Evolutionary conservation across 2,888 invertebrate genomes (phyloP).

Genomic region (Patella depressa): DNA sequence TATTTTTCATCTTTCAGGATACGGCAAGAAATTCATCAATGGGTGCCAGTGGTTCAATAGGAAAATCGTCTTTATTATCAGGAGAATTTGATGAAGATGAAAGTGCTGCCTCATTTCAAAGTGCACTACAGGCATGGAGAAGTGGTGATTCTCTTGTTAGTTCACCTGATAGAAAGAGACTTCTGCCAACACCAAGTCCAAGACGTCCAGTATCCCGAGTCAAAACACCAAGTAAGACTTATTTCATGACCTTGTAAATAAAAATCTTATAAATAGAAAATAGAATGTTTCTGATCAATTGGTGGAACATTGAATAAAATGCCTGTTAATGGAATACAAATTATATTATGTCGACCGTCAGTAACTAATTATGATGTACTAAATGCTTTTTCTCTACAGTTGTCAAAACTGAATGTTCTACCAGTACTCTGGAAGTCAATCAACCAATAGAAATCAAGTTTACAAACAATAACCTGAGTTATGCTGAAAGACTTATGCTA

Average conservation of each 20-base stretch:
- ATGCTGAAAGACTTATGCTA: slow-evolving; percentile 67
- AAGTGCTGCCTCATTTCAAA: slow-evolving; percentile 68
- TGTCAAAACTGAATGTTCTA: slow-evolving; percentile 52
- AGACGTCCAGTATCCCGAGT: slow-evolving; percentile 34
- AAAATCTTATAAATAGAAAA: too few species aligned
- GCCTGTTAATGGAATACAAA: neutral
- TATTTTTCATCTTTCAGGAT: neutral
- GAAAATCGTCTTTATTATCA: slow-evolving; percentile 51
- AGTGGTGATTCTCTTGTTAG: slow-evolving; percentile 18
- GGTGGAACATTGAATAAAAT: too few species aligned
- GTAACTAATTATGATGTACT: neutral
- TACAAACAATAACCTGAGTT: slow-evolving; percentile 53
- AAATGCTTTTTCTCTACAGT: slow-evolving; percentile 36
- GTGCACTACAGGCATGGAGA: slow-evolving; percentile 66
- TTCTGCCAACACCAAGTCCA: neutral
- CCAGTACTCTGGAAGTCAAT: slow-evolving; percentile 40
- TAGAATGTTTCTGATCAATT: too few species aligned
- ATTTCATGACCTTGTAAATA: neutral
- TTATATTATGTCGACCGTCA: neutral
- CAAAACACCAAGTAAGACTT: slow-evolving; percentile 48
- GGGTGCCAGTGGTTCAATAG: slow-evolving; percentile 54
- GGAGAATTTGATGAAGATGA: slow-evolving; percentile 67
- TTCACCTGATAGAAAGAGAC: slow-evolving; percentile 20
- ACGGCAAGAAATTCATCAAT: slow-evolving; percentile 40
- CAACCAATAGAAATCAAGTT: slow-evolving; percentile 59